phyloP scores from a whole-genome alignment of 1,140 invertebrate species.

The Drosophila parabipectinata region DNA sequence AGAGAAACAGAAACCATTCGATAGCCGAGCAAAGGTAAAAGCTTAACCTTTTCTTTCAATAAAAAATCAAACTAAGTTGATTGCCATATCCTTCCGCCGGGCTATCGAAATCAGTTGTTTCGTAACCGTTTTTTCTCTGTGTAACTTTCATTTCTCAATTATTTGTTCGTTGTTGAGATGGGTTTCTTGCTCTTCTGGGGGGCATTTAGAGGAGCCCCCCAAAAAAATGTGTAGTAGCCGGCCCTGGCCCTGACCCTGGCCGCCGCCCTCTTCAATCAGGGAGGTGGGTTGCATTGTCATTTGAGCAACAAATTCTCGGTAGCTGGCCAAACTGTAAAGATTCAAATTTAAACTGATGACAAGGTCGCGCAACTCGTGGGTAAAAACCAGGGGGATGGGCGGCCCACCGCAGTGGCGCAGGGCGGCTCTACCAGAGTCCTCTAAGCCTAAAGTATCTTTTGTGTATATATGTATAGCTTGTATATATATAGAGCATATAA shows the following conservation, averaged over 20 bases:
- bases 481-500: conserved; percentile 59
- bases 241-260: not conserved
- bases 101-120: conserved; percentile 33
- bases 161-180: conserved; percentile 73
- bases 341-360: conserved; percentile 80
- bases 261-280: conserved; percentile 19
- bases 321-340: conserved; percentile 66
- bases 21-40: conserved; percentile 11
- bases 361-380: conserved; percentile 41
- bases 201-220: not conserved
- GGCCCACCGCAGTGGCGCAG: not conserved
- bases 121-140: conserved; percentile 27
- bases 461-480: conserved; percentile 43
- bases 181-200: not conserved
- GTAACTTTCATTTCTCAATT: conserved; percentile 50
- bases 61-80: not conserved
- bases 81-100: conserved; percentile 1
- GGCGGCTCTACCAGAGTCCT: conserved; percentile 7
- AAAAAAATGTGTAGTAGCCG: not conserved
- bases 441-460: conserved; percentile 35
- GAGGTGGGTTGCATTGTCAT: conserved; percentile 56
- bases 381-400: conserved; percentile 18
- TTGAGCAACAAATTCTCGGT: conserved; percentile 67
- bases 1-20: conserved; percentile 2
- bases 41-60: too few relatives aligned